Conservation (phyloP, 2,888 invertebrate genomes). For the Melanophora roralis region DNA sequence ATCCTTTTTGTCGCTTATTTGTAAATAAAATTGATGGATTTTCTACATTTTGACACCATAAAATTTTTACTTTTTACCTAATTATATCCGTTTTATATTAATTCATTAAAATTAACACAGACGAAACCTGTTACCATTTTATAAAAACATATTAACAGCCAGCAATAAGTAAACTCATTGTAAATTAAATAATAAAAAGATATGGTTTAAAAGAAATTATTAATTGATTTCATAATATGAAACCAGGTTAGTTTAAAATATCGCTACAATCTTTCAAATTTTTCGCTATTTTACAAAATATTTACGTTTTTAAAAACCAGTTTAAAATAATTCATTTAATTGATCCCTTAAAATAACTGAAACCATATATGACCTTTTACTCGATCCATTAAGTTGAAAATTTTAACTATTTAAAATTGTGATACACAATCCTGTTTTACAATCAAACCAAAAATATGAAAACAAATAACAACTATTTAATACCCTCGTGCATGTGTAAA, state of each 20-base stretch:
- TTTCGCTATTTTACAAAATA: too few relatives aligned
- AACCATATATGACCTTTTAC: too few relatives aligned
- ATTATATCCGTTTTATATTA: constrained; percentile 11
- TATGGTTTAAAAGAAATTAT: not conserved
- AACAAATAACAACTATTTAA: too few relatives aligned
- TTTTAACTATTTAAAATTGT: too few relatives aligned
- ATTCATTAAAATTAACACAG: not conserved
- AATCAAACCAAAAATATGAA: too few relatives aligned
- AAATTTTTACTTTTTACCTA: not conserved
- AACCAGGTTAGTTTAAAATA: not conserved
- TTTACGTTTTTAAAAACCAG: too few relatives aligned
- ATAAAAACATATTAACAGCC: not conserved
- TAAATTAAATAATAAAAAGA: not conserved
- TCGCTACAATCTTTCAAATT: not conserved
- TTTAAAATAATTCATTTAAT: too few relatives aligned
- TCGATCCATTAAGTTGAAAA: too few relatives aligned
- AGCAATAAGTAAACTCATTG: not conserved
- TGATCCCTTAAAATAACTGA: too few relatives aligned
- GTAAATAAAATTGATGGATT: not conserved
- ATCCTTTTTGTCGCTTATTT: not conserved
- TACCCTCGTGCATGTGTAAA: too few relatives aligned
- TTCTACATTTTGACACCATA: not conserved
- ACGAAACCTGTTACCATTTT: not conserved
- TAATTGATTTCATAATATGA: not conserved
- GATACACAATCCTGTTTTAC: too few relatives aligned